A percentile compares a stretch with the other conserved stretches of the same genome.
phyloP scores from a whole-genome alignment of 2,888 invertebrate genomes.

The Acrobasis repandana region DNA sequence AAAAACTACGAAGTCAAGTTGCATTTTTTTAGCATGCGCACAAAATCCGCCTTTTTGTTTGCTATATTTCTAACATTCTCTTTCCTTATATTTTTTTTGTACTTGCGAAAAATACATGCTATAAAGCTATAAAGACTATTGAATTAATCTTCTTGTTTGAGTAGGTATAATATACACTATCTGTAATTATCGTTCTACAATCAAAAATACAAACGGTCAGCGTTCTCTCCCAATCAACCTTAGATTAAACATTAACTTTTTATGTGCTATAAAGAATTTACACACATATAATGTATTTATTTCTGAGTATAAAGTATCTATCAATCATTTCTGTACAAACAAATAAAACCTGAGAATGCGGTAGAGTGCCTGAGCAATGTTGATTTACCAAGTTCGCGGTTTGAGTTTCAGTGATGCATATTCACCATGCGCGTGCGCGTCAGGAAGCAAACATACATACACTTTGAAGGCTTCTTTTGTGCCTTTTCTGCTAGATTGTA shows the following conservation, averaged over 20 bases:
- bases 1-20: too few relatives aligned
- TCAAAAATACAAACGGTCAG: too few relatives aligned
- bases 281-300: background rate
- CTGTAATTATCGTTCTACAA: too few relatives aligned
- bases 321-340: background rate
- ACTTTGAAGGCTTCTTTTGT: background rate
- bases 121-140: too few relatives aligned
- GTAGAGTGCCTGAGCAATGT: constrained; percentile 3
- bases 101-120: too few relatives aligned
- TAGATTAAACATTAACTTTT: background rate
- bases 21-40: too few relatives aligned
- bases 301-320: background rate
- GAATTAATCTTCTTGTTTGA: too few relatives aligned
- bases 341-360: constrained; percentile 1
- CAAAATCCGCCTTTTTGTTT: too few relatives aligned
- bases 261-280: too few relatives aligned
- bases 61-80: too few relatives aligned
- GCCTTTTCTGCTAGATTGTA: background rate
- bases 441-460: background rate
- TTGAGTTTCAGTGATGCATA: constrained; percentile 11
- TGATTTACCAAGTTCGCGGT: constrained; percentile 5
- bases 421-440: background rate
- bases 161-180: too few relatives aligned
- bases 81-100: too few relatives aligned
- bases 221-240: background rate